Conservation (phyloP, 2,113 vertebrate genomes). For the Neoarius graeffei region DNA sequence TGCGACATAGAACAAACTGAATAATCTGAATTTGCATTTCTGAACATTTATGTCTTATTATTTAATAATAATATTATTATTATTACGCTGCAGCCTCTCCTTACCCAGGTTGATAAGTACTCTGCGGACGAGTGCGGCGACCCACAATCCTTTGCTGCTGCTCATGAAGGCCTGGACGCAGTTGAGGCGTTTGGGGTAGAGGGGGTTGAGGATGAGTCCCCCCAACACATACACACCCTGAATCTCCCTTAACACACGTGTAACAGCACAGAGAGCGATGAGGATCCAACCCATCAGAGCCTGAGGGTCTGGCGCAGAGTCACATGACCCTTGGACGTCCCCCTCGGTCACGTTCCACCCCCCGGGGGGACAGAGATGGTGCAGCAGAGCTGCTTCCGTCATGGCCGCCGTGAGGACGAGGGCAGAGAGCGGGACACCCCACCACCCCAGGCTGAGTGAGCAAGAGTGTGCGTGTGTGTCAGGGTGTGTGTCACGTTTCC, state of each 20-base stretch:
- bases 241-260: constrained; percentile 86
- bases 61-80: neutral
- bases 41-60: neutral
- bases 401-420: constrained; percentile 77
- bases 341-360: neutral
- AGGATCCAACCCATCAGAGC: constrained; percentile 81
- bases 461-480: constrained; percentile 47
- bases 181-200: constrained; percentile 87
- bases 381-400: constrained; percentile 82
- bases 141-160: constrained; percentile 80
- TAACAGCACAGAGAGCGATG: constrained; percentile 76
- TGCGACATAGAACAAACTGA: too few species aligned
- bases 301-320: constrained; percentile 66
- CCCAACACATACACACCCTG: constrained; percentile 87
- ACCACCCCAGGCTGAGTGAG: constrained; percentile 76
- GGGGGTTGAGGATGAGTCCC: constrained; percentile 89
- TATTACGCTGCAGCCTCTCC: constrained; percentile 36
- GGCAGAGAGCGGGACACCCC: constrained; percentile 78
- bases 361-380: constrained; percentile 71
- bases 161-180: constrained; percentile 82
- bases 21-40: too few species aligned
- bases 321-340: constrained; percentile 3
- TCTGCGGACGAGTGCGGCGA: constrained; percentile 82
- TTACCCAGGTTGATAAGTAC: constrained; percentile 90
- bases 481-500: constrained; percentile 9